Base-by-base conservation (phyloP, 2,888 invertebrate genomes). In the Strigamia crassipes region DNA sequence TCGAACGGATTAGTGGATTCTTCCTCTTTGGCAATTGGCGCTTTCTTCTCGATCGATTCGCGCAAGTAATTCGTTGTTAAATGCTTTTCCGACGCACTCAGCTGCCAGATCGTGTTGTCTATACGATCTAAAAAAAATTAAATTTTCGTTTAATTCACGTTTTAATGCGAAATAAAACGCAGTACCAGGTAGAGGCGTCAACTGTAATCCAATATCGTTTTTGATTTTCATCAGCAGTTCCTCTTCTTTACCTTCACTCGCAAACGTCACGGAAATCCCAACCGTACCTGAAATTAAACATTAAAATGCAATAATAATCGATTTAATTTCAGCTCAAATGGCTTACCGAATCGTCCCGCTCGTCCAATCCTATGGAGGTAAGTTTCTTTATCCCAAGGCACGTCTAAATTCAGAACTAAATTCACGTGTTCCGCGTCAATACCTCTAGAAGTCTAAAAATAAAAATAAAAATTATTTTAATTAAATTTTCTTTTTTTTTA, bases 291-390 rank as follows among this genome's bases (percentile, higher is more conserved):
- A n/a, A n/a, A n/a, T n/a, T n/a, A n/a, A n/a, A n/a, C n/a, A n/a
- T n/a, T n/a, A n/a, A n/a, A n/a, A n/a, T n/a, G n/a, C n/a, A n/a
- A n/a, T n/a, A n/a, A n/a, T n/a, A n/a, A n/a, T n/a, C n/a, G n/a
- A n/a, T n/a, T n/a, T n/a, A n/a, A n/a, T n/a, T n/a, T n/a, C n/a
- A n/a, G n/a, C n/a, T n/a, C n/a, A n/a, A n/a, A n/a, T n/a, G n/a
- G n/a, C n/a, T n/a, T n/a, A n/a, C n/a, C n/a, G 90, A 93, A 99
- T 83, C 99, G 90, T 0, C 99, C 99, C 73, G 97, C 96, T 85
- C 99, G 91, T 0, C 99, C 99, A 87, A 97, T 96, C 86, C 99
- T 91, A 89, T 99, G 99, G 84, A 97, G 90, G 89, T 97, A 97
- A 21, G 94, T 96, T 84, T 93, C 92, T 84, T 92, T 90, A 86